A percentile compares a stretch with the other conserved stretches of the same genome.
phyloP scores from a whole-genome alignment of 2,888 invertebrate genomes.

The Bombylius discolor region DNA sequence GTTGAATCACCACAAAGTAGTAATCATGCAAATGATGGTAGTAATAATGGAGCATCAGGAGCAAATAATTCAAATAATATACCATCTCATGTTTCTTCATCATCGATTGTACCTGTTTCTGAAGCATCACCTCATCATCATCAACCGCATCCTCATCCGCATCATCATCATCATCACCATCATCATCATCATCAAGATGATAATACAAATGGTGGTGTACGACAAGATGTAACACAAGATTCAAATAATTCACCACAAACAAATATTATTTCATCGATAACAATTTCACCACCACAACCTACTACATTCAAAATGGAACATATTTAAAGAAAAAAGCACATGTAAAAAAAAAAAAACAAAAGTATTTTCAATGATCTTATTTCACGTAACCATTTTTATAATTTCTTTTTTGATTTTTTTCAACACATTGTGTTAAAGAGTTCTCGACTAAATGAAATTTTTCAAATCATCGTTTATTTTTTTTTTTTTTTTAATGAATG shows the following conservation, averaged over 20 bases:
- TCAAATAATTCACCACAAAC: conserved; percentile 18
- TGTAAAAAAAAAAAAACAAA: no score
- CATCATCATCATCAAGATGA: not conserved
- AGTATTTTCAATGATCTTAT: no score
- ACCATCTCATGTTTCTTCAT: conserved; percentile 12
- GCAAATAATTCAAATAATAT: conserved; percentile 2
- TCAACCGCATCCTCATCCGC: not conserved
- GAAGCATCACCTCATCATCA: conserved; percentile 12
- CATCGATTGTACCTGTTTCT: conserved; percentile 14
- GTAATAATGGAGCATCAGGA: not conserved
- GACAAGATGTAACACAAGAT: conserved; percentile 8
- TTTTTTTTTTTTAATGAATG: no score
- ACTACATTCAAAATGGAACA: conserved; percentile 36
- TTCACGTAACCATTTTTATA: no score
- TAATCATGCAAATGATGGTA: not conserved
- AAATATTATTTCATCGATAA: conserved; percentile 32
- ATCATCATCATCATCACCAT: not conserved
- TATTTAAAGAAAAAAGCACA: conserved; percentile 18
- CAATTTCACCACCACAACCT: conserved; percentile 31
- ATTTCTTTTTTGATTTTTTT: no score
- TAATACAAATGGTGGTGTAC: not conserved
- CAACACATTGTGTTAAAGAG: no score
- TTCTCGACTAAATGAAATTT: no score
- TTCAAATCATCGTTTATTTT: no score
- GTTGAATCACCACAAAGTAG: conserved; percentile 6